Percentiles rank a stretch among this genome's conserved stretches.
Conservation (phyloP, 2,113 vertebrate genomes). For the Myiagra hebetior region DNA sequence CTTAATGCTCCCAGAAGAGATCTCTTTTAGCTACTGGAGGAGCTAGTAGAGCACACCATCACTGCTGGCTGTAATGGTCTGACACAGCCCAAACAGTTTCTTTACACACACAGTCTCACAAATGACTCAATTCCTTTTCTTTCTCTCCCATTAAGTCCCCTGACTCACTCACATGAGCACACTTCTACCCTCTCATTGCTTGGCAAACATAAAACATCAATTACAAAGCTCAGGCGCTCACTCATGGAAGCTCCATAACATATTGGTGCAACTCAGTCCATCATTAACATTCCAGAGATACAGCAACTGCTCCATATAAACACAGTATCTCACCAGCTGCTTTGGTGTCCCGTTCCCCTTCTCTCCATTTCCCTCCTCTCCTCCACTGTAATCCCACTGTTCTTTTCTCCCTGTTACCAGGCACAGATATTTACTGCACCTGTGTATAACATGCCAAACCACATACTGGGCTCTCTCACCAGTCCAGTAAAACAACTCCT, state of each 20-base stretch:
- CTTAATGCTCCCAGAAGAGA: background rate
- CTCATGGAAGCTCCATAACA: background rate
- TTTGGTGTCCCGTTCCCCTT: accelerated
- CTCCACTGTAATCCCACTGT: background rate
- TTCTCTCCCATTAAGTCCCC: background rate
- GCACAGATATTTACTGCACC: background rate
- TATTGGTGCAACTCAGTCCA: background rate
- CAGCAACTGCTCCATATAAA: background rate
- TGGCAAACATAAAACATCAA: background rate
- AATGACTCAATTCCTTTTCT: background rate
- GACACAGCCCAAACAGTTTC: background rate
- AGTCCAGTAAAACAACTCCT: background rate
- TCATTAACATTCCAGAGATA: background rate
- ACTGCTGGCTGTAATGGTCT: background rate
- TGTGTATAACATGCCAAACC: accelerated
- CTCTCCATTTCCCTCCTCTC: background rate
- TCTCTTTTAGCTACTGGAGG: background rate
- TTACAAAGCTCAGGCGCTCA: background rate
- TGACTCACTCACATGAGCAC: background rate
- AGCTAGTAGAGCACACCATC: accelerated
- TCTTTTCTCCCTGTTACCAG: background rate
- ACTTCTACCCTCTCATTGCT: background rate
- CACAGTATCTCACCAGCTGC: accelerated
- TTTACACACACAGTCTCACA: background rate
- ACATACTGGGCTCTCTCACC: too few species aligned